Evolutionary conservation across 2,888 invertebrate genomes (phyloP).

Genomic region (Sipha maydis): DNA sequence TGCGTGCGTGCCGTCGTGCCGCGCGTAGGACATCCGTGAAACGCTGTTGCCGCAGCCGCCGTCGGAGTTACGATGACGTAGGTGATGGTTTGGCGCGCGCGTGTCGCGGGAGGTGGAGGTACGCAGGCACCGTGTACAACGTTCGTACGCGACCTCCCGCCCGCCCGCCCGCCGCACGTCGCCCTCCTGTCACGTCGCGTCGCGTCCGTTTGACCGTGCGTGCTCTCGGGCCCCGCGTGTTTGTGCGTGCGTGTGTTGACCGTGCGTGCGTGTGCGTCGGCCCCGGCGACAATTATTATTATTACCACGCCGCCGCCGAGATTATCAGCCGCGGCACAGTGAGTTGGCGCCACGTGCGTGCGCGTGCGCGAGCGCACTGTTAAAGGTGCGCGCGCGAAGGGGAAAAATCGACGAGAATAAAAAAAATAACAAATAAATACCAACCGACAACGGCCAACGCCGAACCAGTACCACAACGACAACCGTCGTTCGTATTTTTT

Average conservation of each 20-base stretch:
- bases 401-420: background rate
- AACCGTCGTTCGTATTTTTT: too few relatives aligned
- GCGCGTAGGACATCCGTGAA: background rate
- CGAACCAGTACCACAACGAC: too few relatives aligned
- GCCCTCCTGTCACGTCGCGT: too few relatives aligned
- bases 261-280: background rate
- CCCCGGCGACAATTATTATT: slow-evolving; percentile 15
- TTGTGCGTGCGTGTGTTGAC: background rate
- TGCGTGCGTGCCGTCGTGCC: background rate
- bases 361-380: background rate
- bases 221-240: too few relatives aligned
- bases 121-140: too few relatives aligned
- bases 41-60: background rate
- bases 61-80: too few relatives aligned
- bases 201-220: too few relatives aligned
- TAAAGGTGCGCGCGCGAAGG: background rate
- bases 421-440: background rate
- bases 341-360: background rate
- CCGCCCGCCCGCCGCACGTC: too few relatives aligned
- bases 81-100: background rate
- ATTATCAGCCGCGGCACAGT: background rate
- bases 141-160: too few relatives aligned
- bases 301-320: slow-evolving; percentile 8
- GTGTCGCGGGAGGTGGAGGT: background rate
- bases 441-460: background rate